phyloP scores from a whole-genome alignment of 2,797 vertebrate genomes.

The Hirundo rustica region DNA sequence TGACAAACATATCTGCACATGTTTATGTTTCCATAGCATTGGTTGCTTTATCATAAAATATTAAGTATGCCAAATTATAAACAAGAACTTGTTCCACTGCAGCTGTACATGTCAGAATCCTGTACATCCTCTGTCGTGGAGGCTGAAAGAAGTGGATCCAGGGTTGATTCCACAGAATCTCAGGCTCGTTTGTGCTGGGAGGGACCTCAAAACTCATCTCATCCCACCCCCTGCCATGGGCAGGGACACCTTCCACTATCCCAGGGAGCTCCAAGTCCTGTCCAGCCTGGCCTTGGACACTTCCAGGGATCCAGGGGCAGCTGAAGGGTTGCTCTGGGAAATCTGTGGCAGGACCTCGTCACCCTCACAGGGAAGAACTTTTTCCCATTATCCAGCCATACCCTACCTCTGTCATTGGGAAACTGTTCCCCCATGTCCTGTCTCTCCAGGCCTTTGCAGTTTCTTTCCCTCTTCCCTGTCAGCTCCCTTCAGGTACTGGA shows the following conservation, averaged over 20 bases:
- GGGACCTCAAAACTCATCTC: not conserved
- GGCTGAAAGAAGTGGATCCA: not conserved
- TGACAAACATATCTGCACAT: conserved; percentile 47
- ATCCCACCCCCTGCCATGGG: not conserved
- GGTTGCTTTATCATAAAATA: conserved; percentile 64
- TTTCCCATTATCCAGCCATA: not conserved
- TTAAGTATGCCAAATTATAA: conserved; percentile 40
- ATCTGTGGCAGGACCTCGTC: fast-evolving
- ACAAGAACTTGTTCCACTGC: conserved; percentile 11
- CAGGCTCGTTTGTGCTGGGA: not conserved
- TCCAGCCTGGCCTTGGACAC: not conserved
- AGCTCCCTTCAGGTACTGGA: not conserved
- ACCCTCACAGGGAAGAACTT: not conserved
- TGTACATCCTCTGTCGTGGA: not conserved
- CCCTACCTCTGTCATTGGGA: not conserved
- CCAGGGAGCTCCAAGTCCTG: fast-evolving
- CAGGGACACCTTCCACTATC: not conserved
- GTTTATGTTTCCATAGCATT: conserved; percentile 53
- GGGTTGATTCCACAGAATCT: not conserved
- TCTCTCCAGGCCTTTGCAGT: not conserved
- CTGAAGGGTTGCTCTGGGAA: not conserved
- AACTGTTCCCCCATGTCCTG: not conserved
- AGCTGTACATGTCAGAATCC: conserved; percentile 32
- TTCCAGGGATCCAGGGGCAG: not conserved
- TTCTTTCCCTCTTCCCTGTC: not conserved